Evolutionary conservation across 2,888 invertebrate species (phyloP).

Genomic region (Cheilosia soror): DNA sequence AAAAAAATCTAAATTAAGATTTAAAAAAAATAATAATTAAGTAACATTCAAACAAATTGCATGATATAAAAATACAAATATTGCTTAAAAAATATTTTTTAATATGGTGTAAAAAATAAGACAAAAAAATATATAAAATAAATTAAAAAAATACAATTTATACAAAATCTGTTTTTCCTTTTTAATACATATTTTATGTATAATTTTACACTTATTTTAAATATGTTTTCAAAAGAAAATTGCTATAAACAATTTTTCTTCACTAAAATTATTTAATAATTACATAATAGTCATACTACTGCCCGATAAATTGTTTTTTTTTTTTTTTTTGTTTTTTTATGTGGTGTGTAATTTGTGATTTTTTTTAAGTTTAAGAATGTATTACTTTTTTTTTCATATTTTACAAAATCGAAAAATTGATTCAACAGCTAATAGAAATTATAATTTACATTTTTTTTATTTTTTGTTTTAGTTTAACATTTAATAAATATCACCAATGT

Average conservation of each 20-base stretch:
- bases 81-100: constrained; percentile 60
- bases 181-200: constrained; percentile 53
- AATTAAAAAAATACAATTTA: constrained; percentile 63
- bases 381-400: constrained; percentile 51
- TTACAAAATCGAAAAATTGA: constrained; percentile 62
- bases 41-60: constrained; percentile 71
- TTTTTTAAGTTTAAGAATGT: constrained; percentile 39
- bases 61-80: constrained; percentile 68
- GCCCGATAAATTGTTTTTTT: constrained; percentile 58
- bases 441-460: constrained; percentile 62
- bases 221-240: constrained; percentile 23
- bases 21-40: constrained; percentile 50
- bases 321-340: constrained; percentile 26
- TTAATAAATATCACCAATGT: constrained; percentile 74
- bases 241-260: constrained; percentile 45
- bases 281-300: constrained; percentile 71
- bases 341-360: constrained; percentile 64
- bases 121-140: constrained; percentile 58
- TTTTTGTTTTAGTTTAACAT: constrained; percentile 56
- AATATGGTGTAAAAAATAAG: constrained; percentile 39
- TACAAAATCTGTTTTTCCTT: constrained; percentile 59
- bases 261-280: constrained; percentile 61
- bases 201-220: constrained; percentile 34
- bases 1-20: not conserved
- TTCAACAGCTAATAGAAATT: constrained; percentile 68